Evolutionary conservation across 2,888 invertebrate species (phyloP).

Genomic region (Bombylius major): DNA sequence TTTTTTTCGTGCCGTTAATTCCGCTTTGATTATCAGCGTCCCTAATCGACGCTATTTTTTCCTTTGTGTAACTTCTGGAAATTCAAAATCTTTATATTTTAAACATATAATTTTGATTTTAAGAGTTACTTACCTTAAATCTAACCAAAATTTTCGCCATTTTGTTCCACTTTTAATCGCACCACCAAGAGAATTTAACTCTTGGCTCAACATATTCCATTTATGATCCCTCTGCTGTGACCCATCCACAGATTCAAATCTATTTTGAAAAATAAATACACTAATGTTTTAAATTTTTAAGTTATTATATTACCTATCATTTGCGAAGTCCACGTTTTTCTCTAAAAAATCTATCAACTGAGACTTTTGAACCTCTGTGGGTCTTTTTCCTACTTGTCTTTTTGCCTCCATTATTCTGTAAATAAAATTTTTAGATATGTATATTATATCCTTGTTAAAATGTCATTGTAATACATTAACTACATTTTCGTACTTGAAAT

Average conservation of each 20-base stretch:
- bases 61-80: not conserved
- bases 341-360: too few species aligned
- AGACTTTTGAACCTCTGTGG: too few species aligned
- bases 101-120: not conserved
- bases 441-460: too few species aligned
- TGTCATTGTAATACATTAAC: too few species aligned
- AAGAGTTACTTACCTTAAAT: not conserved
- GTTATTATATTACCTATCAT: too few species aligned
- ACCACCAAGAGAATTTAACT: not conserved
- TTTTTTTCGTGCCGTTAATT: not conserved
- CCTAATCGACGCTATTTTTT: not conserved
- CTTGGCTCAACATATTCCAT: not conserved
- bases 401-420: too few species aligned
- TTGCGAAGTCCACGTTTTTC: too few species aligned
- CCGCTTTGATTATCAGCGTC: not conserved
- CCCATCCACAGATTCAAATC: not conserved
- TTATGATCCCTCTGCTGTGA: not conserved
- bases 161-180: not conserved
- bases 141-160: not conserved
- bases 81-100: not conserved
- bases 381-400: too few species aligned
- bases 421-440: too few species aligned
- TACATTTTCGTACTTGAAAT: too few species aligned
- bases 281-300: too few species aligned
- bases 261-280: not conserved